phyloP scores from a whole-genome alignment of 92 coral and sea anemone species.

The Heliopora coerulea region DNA sequence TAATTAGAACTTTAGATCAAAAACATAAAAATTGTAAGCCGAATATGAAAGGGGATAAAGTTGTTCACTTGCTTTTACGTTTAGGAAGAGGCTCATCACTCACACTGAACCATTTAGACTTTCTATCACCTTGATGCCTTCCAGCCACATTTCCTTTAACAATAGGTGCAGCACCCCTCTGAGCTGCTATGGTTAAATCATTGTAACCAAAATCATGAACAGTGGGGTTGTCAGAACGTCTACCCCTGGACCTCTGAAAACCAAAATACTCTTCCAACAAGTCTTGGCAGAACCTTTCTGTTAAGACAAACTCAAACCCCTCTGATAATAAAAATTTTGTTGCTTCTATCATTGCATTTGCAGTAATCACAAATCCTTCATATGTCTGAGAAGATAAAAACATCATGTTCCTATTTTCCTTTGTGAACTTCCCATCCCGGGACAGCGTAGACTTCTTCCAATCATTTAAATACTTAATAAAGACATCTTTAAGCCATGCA shows the following conservation, averaged over 20 bases:
- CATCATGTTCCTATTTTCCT: conserved; percentile 50
- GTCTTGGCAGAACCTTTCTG: conserved; percentile 17
- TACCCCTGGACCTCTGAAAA: conserved; percentile 3
- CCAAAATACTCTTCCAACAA: conserved; percentile 19
- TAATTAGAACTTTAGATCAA: too few relatives aligned
- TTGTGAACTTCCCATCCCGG: conserved; percentile 65
- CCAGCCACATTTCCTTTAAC: conserved; percentile 9
- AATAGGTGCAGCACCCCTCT: conserved; percentile 10
- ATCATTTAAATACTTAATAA: conserved; percentile 48
- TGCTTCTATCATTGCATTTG: conserved; percentile 40
- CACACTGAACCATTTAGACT: too few relatives aligned
- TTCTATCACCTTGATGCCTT: background rate
- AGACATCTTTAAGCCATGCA: conserved; percentile 17
- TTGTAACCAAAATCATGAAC: conserved; percentile 18
- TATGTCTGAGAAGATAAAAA: conserved; percentile 63
- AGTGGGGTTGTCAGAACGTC: conserved; percentile 26
- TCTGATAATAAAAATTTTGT: background rate
- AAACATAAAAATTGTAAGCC: too few relatives aligned
- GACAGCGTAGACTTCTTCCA: conserved; percentile 58
- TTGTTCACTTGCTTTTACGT: too few relatives aligned
- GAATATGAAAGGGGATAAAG: too few relatives aligned
- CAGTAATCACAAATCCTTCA: conserved; percentile 43
- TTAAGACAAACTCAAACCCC: conserved; percentile 22
- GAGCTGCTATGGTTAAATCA: conserved; percentile 2
- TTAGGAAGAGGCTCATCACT: too few relatives aligned